These are phyloP conservation scores for Gopherus flavomarginatus DNA, from an alignment of 2,113 vertebrate genomes.

Conservation along the genomic window DNA sequence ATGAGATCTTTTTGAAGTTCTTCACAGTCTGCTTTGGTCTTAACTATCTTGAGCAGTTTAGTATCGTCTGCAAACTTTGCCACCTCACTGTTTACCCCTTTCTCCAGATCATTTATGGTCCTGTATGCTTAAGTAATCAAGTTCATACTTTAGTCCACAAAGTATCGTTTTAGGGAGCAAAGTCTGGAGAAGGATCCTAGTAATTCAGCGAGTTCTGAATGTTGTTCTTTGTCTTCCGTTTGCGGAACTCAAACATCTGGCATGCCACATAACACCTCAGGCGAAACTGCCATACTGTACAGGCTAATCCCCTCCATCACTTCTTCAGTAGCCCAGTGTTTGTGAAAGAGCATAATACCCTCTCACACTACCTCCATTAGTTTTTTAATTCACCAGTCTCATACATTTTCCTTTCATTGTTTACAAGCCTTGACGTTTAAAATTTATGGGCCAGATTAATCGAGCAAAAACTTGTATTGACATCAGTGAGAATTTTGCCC, in stretches of 20 bases:
- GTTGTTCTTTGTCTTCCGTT: slow-evolving; percentile 62
- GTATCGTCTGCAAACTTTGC: too few relatives aligned
- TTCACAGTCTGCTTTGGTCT: too few relatives aligned
- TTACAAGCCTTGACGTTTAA: slow-evolving; percentile 12
- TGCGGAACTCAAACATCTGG: slow-evolving; percentile 59
- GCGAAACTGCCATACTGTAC: slow-evolving; percentile 39
- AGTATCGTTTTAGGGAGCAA: not conserved
- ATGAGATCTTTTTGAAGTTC: too few relatives aligned
- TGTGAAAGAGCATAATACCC: slow-evolving; percentile 42
- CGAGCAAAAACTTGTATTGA: not conserved
- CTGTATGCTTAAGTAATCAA: not conserved
- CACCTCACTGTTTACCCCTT: too few relatives aligned
- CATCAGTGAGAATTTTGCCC: not conserved
- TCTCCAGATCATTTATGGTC: not conserved
- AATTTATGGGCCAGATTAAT: not conserved
- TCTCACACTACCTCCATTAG: slow-evolving; percentile 48
- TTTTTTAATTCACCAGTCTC: slow-evolving; percentile 8
- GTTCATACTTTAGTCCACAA: slow-evolving; percentile 5
- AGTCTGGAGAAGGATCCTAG: slow-evolving; percentile 21
- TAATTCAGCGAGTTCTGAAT: slow-evolving; percentile 53
- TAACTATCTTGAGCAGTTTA: too few relatives aligned
- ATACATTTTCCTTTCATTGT: not conserved
- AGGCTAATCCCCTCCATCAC: slow-evolving; percentile 63
- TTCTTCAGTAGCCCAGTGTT: slow-evolving; percentile 56
- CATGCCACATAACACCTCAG: slow-evolving; percentile 42